These are phyloP conservation scores for Solenopsis fugax DNA, from an alignment of 1,140 invertebrate species.

Conservation along the genomic window DNA sequence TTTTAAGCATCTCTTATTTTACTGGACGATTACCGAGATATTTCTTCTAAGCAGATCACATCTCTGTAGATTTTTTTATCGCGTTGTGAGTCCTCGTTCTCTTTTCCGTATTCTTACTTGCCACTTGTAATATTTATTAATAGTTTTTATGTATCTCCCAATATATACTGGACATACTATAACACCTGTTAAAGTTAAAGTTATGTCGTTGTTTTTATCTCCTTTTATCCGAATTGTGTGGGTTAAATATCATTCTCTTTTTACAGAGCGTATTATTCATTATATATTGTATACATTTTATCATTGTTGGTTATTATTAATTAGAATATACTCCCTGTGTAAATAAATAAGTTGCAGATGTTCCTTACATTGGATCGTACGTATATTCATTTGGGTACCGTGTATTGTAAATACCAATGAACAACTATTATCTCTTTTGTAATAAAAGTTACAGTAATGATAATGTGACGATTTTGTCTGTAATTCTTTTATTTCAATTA, in stretches of 20 bases:
- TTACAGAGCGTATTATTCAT: slow-evolving; percentile 52
- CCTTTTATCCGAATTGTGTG: slow-evolving; percentile 20
- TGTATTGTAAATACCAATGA: slow-evolving; percentile 70
- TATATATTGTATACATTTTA: slow-evolving; percentile 47
- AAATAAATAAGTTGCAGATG: slow-evolving; percentile 2
- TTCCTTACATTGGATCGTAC: slow-evolving; percentile 50
- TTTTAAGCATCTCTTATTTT: slow-evolving; percentile 44
- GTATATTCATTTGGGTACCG: slow-evolving; percentile 47
- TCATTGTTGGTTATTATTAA: slow-evolving; percentile 60
- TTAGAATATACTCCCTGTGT: slow-evolving; percentile 28
- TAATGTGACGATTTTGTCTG: background rate
- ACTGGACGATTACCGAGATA: slow-evolving; percentile 31
- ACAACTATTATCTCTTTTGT: slow-evolving; percentile 46
- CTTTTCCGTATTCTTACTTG: slow-evolving; percentile 9
- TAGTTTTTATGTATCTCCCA: slow-evolving; percentile 9
- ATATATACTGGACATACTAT: slow-evolving; percentile 37
- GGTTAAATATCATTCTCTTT: slow-evolving; percentile 53
- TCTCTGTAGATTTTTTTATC: slow-evolving; percentile 44
- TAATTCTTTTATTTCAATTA: background rate
- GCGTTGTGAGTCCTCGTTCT: background rate
- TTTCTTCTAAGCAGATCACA: slow-evolving; percentile 18
- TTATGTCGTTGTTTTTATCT: slow-evolving; percentile 31
- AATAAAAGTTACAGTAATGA: slow-evolving; percentile 53
- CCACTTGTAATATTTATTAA: slow-evolving; percentile 38
- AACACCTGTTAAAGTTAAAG: slow-evolving; percentile 28